phyloP scores from a whole-genome alignment of 2,113 vertebrate genomes.

The Triplophysa tibetana region DNA sequence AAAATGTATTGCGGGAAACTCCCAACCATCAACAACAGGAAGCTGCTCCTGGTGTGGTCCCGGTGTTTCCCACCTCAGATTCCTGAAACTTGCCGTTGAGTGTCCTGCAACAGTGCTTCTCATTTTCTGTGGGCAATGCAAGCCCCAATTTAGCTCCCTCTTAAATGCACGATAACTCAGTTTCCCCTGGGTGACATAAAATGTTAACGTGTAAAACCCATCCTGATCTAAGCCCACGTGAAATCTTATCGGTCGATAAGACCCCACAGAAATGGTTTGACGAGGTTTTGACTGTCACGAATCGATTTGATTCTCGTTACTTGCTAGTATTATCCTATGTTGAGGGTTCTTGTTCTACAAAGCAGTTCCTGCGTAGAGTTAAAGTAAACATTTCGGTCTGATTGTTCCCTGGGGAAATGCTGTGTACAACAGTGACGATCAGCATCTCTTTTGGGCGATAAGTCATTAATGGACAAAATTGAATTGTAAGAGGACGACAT shows the following conservation, averaged over 20 bases:
- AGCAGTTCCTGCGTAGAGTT: too few species aligned
- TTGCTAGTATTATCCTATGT: too few species aligned
- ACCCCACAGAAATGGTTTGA: too few species aligned
- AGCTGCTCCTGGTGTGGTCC: constrained; percentile 50
- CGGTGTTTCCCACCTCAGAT: constrained; percentile 42
- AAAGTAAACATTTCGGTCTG: too few species aligned
- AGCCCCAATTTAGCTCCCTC: neutral
- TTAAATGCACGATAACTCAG: neutral
- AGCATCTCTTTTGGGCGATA: neutral
- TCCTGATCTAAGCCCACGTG: neutral
- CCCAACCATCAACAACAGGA: constrained; percentile 72
- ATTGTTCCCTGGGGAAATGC: too few species aligned
- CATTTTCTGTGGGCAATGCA: neutral
- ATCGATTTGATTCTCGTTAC: too few species aligned
- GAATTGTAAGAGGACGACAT: constrained; percentile 35
- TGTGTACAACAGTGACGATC: neutral
- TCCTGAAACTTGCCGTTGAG: constrained; percentile 26
- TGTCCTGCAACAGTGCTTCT: neutral
- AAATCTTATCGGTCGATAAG: too few species aligned
- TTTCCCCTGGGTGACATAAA: neutral
- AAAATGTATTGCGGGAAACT: constrained; percentile 70
- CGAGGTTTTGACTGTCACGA: too few species aligned
- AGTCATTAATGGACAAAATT: neutral
- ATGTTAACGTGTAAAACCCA: neutral
- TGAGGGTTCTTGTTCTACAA: too few species aligned